These are phyloP conservation scores for Apamea anceps DNA, from an alignment of 2,888 invertebrate genomes.

Conservation along the genomic window DNA sequence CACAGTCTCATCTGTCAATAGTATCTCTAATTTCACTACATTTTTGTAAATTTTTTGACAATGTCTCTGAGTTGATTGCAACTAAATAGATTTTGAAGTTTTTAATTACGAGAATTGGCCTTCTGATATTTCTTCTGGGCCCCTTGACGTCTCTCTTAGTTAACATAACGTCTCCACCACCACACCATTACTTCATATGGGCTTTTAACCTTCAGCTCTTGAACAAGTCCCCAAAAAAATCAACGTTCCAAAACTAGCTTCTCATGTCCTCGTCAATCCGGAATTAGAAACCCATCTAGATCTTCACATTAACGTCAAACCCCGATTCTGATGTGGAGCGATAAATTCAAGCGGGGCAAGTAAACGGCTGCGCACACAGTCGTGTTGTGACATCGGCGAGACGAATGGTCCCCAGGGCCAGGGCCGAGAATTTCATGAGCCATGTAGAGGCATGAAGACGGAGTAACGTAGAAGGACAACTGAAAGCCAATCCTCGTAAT, in stretches of 20 bases:
- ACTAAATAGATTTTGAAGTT: too few relatives aligned
- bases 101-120: too few relatives aligned
- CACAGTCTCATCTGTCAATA: too few relatives aligned
- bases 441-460: constrained; percentile 31
- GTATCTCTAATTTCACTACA: too few relatives aligned
- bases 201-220: not conserved
- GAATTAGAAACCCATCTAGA: constrained; percentile 16
- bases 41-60: too few relatives aligned
- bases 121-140: not conserved
- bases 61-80: too few relatives aligned
- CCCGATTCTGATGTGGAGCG: constrained; percentile 33
- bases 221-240: not conserved
- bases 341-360: constrained; percentile 66
- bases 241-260: not conserved
- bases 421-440: constrained; percentile 72
- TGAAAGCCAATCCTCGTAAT: too few relatives aligned
- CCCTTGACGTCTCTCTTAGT: not conserved
- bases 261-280: not conserved
- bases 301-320: constrained; percentile 36
- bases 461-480: constrained; percentile 32
- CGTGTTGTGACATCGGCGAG: constrained; percentile 75
- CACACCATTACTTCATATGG: not conserved
- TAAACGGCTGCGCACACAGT: constrained; percentile 61
- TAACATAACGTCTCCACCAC: not conserved
- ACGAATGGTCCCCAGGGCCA: constrained; percentile 59